phyloP scores from a whole-genome alignment of 2,888 invertebrate genomes.

The Xestobium rufovillosum region DNA sequence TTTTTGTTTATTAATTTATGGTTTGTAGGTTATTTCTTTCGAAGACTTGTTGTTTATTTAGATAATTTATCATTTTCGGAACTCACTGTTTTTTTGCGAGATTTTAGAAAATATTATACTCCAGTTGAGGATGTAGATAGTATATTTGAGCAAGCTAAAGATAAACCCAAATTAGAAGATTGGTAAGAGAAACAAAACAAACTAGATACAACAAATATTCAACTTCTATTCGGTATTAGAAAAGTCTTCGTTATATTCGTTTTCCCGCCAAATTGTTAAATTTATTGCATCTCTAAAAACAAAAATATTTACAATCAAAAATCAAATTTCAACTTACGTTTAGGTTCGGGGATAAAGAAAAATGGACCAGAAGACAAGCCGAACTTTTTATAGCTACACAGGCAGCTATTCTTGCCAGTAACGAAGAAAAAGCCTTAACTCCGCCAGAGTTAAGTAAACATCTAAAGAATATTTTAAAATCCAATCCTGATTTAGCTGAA shows the following conservation, averaged over 20 bases:
- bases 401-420: conserved; percentile 70
- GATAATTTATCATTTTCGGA: conserved; percentile 80
- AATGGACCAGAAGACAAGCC: conserved; percentile 83
- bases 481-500: conserved; percentile 74
- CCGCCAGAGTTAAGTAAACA: conserved; percentile 70
- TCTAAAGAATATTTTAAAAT: conserved; percentile 63
- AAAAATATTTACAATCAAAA: too few relatives aligned
- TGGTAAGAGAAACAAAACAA: too few relatives aligned
- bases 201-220: too few relatives aligned
- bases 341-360: conserved; percentile 50
- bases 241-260: too few relatives aligned
- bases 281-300: too few relatives aligned
- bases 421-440: conserved; percentile 70
- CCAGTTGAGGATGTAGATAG: background rate
- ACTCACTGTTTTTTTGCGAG: conserved; percentile 65
- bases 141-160: too few relatives aligned
- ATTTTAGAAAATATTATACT: conserved; percentile 60
- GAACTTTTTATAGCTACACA: conserved; percentile 85
- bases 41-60: conserved; percentile 72
- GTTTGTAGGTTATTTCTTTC: conserved; percentile 67
- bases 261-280: too few relatives aligned
- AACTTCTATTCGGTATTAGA: too few relatives aligned
- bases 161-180: conserved; percentile 1
- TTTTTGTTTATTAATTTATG: conserved; percentile 29
- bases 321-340: too few relatives aligned